Evolutionary conservation across 2,113 vertebrate species (phyloP).

Genomic region (Anarhynchus alexandrinus): DNA sequence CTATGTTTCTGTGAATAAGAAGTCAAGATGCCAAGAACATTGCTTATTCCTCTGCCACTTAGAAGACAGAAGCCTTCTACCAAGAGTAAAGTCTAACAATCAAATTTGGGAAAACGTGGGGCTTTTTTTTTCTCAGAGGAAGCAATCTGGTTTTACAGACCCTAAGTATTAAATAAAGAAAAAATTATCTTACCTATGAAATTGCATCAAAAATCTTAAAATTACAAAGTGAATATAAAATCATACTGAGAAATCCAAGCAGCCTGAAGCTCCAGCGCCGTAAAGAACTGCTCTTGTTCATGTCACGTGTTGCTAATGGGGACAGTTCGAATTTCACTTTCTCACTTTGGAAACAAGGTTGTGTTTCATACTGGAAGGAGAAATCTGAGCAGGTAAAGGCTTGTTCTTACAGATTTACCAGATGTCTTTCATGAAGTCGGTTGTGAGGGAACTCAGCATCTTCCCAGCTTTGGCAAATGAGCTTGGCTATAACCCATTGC

Average conservation of each 20-base stretch:
- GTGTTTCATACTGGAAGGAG: neutral
- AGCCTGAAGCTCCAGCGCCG: neutral
- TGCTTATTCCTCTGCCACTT: neutral
- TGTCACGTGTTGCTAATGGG: neutral
- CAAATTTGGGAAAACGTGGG: neutral
- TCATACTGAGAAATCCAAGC: neutral
- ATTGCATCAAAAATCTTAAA: neutral
- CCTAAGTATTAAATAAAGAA: neutral
- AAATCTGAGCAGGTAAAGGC: neutral
- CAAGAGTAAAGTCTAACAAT: neutral
- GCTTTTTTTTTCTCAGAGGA: neutral
- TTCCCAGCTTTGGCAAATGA: neutral
- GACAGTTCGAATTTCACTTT: neutral
- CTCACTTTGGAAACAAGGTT: neutral
- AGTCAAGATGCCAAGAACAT: neutral
- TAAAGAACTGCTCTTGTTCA: neutral
- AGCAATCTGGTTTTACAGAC: neutral
- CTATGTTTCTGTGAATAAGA: neutral
- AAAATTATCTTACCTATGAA: neutral
- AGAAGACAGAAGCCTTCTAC: neutral
- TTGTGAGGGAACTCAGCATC: neutral
- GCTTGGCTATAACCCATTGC: neutral
- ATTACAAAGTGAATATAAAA: neutral
- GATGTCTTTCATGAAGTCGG: neutral
- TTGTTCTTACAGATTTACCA: neutral